These are phyloP conservation scores for Thaumatotibia leucotreta DNA, from an alignment of 1,140 invertebrate genomes.

Conservation along the genomic window DNA sequence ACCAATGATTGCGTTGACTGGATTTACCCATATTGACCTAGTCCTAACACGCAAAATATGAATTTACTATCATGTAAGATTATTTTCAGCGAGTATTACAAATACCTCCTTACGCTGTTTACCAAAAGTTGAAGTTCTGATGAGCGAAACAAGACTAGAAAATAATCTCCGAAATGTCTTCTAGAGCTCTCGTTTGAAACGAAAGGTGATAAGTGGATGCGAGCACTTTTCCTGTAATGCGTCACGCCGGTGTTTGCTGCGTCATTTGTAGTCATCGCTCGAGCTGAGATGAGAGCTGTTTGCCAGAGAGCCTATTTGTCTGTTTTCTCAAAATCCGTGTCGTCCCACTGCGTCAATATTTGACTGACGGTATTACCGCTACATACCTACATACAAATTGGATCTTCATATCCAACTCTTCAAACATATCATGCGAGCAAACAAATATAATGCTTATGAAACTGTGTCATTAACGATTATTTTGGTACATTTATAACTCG, in stretches of 20 bases:
- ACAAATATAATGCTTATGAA: slow-evolving; percentile 22
- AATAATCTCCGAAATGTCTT: not conserved
- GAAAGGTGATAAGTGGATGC: not conserved
- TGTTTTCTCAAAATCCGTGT: slow-evolving; percentile 71
- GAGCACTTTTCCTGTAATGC: not conserved
- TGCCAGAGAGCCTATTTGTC: slow-evolving; percentile 68
- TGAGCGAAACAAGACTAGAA: no score
- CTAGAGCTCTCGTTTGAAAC: no score
- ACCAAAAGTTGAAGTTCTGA: no score
- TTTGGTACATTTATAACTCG: slow-evolving; percentile 29
- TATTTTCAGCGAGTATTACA: no score
- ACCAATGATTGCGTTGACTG: not conserved
- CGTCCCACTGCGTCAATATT: slow-evolving; percentile 70
- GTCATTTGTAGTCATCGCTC: slow-evolving; percentile 10
- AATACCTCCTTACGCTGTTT: no score
- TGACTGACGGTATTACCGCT: slow-evolving; percentile 68
- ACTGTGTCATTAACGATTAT: slow-evolving; percentile 37
- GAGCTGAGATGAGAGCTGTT: slow-evolving; percentile 31
- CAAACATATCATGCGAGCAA: slow-evolving; percentile 22
- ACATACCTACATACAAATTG: slow-evolving; percentile 62
- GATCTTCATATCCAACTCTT: slow-evolving; percentile 35
- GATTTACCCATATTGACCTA: not conserved
- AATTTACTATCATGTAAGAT: no score
- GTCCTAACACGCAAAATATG: not conserved
- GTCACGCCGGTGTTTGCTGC: not conserved